These are phyloP conservation scores for Spondyliosoma cantharus DNA, from an alignment of 2,797 vertebrate species.

Conservation along the genomic window DNA sequence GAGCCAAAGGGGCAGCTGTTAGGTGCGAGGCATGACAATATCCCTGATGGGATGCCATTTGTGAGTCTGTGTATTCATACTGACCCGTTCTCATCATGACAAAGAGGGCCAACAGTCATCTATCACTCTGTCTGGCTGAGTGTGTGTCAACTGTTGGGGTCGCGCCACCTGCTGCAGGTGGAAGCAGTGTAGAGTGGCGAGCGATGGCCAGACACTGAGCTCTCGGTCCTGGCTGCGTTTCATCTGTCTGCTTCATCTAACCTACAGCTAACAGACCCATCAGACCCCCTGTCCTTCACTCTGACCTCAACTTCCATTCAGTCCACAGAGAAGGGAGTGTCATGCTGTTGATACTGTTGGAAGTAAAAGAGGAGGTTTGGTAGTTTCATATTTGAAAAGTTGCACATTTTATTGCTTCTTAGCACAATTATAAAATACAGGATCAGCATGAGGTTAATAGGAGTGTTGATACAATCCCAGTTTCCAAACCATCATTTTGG, in stretches of 20 bases:
- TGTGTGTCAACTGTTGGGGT: slow-evolving; percentile 45
- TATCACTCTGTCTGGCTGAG: slow-evolving; percentile 63
- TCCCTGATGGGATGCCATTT: slow-evolving; percentile 46
- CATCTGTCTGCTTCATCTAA: slow-evolving; percentile 17
- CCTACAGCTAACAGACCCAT: not conserved
- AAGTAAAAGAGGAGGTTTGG: not conserved
- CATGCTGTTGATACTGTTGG: not conserved
- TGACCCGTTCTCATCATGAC: slow-evolving; percentile 49
- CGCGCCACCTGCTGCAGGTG: slow-evolving; percentile 55
- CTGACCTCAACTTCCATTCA: slow-evolving; percentile 16
- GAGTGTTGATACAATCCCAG: slow-evolving; percentile 13
- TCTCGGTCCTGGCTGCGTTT: slow-evolving; percentile 1
- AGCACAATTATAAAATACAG: not conserved
- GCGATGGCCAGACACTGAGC: slow-evolving; percentile 26
- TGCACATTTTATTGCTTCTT: not conserved
- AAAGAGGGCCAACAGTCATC: slow-evolving; percentile 61
- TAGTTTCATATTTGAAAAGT: not conserved
- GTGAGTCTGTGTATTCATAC: slow-evolving; percentile 45
- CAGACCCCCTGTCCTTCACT: slow-evolving; percentile 28
- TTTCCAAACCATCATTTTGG: not conserved
- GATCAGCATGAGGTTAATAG: not conserved
- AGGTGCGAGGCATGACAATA: slow-evolving; percentile 30
- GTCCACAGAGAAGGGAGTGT: not conserved
- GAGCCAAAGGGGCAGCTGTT: slow-evolving; percentile 63
- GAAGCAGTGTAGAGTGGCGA: slow-evolving; percentile 6